Percentiles rank a stretch among this genome's conserved stretches.
phyloP scores from a whole-genome alignment of 1,140 invertebrate genomes.

The Sesamia nonagrioides region DNA sequence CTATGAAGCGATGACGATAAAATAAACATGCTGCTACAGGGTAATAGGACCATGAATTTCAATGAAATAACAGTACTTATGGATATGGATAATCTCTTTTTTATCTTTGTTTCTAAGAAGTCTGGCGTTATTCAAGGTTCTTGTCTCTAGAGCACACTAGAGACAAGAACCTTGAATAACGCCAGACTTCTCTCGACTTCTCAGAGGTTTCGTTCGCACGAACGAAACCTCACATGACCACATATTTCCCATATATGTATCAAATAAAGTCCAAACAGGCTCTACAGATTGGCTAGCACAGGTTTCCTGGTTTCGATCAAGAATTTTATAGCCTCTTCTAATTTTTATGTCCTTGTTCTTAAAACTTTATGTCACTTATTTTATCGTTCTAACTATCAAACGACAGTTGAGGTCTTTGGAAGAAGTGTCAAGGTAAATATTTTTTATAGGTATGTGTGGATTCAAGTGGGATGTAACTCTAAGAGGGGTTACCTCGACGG shows the following conservation, averaged over 20 bases:
- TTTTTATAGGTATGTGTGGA: too few relatives aligned
- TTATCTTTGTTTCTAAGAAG: slow-evolving; percentile 6
- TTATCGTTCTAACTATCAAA: neutral
- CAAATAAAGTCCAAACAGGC: slow-evolving; percentile 2
- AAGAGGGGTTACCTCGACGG: too few relatives aligned
- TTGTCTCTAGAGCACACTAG: neutral
- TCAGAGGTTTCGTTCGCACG: too few relatives aligned
- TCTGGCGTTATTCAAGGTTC: slow-evolving; percentile 18
- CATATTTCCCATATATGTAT: neutral
- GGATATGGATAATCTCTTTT: neutral
- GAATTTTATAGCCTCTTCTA: slow-evolving; percentile 3
- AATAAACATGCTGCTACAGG: neutral
- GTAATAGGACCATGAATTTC: neutral
- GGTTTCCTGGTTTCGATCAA: slow-evolving; percentile 22
- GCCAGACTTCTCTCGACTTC: too few relatives aligned
- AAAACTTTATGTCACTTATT: slow-evolving; percentile 23
- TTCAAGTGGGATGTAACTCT: too few relatives aligned
- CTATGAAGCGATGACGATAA: neutral
- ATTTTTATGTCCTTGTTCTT: slow-evolving; percentile 7
- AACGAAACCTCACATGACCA: slow-evolving; percentile 21
- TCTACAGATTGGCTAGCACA: slow-evolving; percentile 15
- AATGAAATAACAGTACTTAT: neutral
- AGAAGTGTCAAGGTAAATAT: neutral
- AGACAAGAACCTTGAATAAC: too few relatives aligned
- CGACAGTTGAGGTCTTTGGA: neutral